These are phyloP conservation scores for Lates calcarifer DNA, from an alignment of 2,113 vertebrate genomes.

Conservation along the genomic window DNA sequence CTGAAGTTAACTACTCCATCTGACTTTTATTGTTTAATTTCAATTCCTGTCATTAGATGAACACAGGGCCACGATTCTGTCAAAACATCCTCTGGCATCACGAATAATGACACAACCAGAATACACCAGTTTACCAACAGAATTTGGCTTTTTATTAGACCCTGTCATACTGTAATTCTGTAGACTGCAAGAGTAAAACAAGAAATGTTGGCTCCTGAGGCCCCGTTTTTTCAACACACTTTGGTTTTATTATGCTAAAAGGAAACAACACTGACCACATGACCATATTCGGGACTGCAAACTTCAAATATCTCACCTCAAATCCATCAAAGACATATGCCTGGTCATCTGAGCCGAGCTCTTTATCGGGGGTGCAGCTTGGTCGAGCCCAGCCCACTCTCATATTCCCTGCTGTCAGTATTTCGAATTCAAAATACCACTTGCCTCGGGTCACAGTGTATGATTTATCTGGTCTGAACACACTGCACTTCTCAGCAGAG, in stretches of 20 bases:
- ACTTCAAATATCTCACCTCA: conserved; percentile 85
- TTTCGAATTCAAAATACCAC: conserved; percentile 98
- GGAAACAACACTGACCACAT: background rate
- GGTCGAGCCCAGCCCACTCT: conserved; percentile 93
- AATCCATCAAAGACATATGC: conserved; percentile 94
- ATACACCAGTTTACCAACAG: background rate
- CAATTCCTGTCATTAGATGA: background rate
- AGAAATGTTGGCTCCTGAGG: background rate
- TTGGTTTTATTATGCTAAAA: background rate
- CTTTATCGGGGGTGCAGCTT: conserved; percentile 87
- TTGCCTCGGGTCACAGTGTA: conserved; percentile 91
- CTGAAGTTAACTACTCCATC: background rate
- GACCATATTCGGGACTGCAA: background rate
- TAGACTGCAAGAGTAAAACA: background rate
- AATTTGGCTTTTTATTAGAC: background rate
- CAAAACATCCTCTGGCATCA: conserved; percentile 9
- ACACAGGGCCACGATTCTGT: background rate
- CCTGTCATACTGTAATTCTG: background rate
- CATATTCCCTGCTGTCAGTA: conserved; percentile 91
- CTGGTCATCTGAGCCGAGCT: conserved; percentile 92
- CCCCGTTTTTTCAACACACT: background rate
- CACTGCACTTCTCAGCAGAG: conserved; percentile 87
- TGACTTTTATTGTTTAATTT: background rate
- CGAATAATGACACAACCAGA: background rate
- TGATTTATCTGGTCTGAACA: conserved; percentile 93